Base-by-base conservation (phyloP, 2,113 vertebrate genomes). In the Uria aalge region DNA sequence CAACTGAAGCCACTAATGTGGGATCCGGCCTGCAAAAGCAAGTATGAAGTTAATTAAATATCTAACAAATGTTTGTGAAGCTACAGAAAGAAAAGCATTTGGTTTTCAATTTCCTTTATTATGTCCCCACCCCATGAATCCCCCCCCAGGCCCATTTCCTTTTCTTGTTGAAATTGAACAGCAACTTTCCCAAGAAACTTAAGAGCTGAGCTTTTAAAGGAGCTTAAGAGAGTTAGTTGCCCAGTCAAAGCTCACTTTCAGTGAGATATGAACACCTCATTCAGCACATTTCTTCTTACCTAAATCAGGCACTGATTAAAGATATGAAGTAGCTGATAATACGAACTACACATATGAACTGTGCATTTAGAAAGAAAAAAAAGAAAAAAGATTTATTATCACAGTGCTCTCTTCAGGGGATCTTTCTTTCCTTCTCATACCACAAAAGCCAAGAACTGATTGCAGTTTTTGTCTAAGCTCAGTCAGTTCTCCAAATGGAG, bases 1-100 rank as follows among this genome's bases (percentile, higher is more conserved):
- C 84, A 95, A 76, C 74, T 85, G 91, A 91, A 95, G 62, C 62
- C 92, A 91, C 80, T 95, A 90, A 95, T 95, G 89, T 92, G 89
- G 92, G 84, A 95, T 87, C 66, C 2, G 15, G 94, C 48, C 89
- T 92, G 53, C 41, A 89, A 80, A 94, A 87, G 77, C 32, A 89
- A 97, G 85, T 95, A 76, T 92, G 92, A 95, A 87, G 32, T 79
- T 89, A 89, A 97, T 97, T 96, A 96, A 95, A 94, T 94, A 92
- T 89, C 94, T 91, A 88, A 89, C 84, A 92, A 96, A 94, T 89
- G 67, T 95, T 92, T 95, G 83, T 47, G 57, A 97, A 95, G 80
- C 67, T 96, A 90, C 80, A 92, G 92, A 96, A 95, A 94, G 73
- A 91, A 89, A 95, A 94, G 76, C 74, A 64, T 91, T 97, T 93